phyloP scores from a whole-genome alignment of 2,888 invertebrate genomes.

The Tortrix viridana region DNA sequence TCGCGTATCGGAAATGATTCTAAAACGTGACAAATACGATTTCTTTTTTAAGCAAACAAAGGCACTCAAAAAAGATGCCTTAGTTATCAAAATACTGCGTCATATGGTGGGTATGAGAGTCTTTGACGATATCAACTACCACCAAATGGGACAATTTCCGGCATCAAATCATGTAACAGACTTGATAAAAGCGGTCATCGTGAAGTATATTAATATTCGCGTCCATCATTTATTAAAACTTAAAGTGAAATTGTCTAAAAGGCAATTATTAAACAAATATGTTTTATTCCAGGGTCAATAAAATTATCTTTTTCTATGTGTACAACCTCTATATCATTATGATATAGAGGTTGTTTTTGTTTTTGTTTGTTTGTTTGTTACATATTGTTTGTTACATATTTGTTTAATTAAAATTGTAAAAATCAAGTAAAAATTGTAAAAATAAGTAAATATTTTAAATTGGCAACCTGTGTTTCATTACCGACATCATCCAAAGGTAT shows the following conservation, averaged over 20 bases:
- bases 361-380: too few species aligned
- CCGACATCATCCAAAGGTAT: too few species aligned
- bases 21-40: neutral
- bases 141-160: neutral
- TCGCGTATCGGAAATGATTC: slow-evolving; percentile 21
- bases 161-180: slow-evolving; percentile 2
- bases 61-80: neutral
- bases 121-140: neutral
- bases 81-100: neutral
- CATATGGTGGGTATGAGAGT: neutral
- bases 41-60: neutral
- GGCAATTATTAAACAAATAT: neutral
- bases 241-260: neutral
- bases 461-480: too few species aligned
- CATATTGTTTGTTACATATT: too few species aligned
- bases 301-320: neutral
- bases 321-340: too few species aligned
- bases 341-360: too few species aligned
- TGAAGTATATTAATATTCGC: neutral
- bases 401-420: too few species aligned
- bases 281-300: neutral
- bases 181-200: neutral
- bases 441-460: too few species aligned
- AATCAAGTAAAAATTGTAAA: too few species aligned
- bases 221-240: neutral